Conservation (phyloP, 2,113 vertebrate species). For the Apodemus speciosus region DNA sequence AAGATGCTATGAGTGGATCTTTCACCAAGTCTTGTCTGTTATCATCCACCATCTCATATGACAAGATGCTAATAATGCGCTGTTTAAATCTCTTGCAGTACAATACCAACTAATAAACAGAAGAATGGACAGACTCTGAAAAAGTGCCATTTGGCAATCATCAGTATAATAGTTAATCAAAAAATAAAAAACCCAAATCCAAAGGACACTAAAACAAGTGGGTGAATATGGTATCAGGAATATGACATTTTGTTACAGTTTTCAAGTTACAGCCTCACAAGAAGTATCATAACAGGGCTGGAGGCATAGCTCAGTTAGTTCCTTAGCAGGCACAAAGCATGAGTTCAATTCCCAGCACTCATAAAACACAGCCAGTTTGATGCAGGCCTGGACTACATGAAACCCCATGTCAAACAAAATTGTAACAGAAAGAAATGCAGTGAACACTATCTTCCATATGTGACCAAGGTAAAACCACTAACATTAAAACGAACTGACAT, state of each 20-base stretch:
- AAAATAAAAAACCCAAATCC: background rate
- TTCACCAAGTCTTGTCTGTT: constrained; percentile 13
- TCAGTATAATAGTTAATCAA: constrained; percentile 17
- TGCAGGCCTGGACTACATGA: background rate
- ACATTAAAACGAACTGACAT: background rate
- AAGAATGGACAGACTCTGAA: constrained; percentile 28
- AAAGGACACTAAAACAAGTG: constrained; percentile 14
- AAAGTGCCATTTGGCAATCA: constrained; percentile 18
- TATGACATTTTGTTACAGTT: background rate
- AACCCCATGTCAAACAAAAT: background rate
- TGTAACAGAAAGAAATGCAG: background rate
- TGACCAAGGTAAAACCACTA: background rate
- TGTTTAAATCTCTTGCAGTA: constrained; percentile 35
- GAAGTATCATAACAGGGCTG: constrained; percentile 3
- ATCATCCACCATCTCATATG: background rate
- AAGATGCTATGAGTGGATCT: background rate
- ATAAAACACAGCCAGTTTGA: background rate
- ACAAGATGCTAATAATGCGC: background rate
- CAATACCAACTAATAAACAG: constrained; percentile 39
- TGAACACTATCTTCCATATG: background rate
- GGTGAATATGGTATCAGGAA: background rate
- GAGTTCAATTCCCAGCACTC: background rate
- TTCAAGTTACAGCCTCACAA: background rate
- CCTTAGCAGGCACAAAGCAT: background rate
- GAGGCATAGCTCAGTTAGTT: background rate